Evolutionary conservation across 2,113 vertebrate genomes (phyloP), one percentile per base, ranked within the genome.

Genomic region (Etia nguti): DNA sequence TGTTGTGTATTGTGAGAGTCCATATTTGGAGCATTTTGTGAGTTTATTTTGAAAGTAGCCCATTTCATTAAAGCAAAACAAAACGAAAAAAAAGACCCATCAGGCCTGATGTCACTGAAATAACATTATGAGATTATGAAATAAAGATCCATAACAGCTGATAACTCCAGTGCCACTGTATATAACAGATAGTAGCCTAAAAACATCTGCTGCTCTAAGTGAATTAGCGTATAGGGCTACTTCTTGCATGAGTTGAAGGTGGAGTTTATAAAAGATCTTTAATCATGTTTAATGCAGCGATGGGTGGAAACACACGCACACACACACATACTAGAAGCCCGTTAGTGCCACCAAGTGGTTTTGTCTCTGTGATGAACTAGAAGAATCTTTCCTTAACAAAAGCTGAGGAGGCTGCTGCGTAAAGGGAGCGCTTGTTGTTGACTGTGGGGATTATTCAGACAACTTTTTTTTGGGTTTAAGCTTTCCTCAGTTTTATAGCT

Each of bases 281-380:
- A 20, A 20, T 88, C 79, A 86, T 82, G 70, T 88, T 85, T 87
- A 50, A 85, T 75, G 55, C 65, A 80, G 77, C 38, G 3, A 56
- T 54, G 54, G 87, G 88, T 85, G 88, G 85, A 86, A 80, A 55
- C 79, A 15, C 6, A 36, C 7, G 4, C 2, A 41, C 38, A 38
- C 4, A 29, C 59, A 62, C 56, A 59, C 29, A 62, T 4, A 36
- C 20, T 46, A 59, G 22, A 70, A 50, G 81, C 55, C 82, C 68
- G 8, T 34, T 10, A 81, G 88, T 85, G 89, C 90, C 94, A 82
- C 90, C 93, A 65, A 81, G 89, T 55, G 94, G 91, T 43, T 52
- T 10, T 31, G 8, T 24, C 15, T 46, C 5, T 11, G 12, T 20
- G 52, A 57, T 52, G 43, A 75, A 46, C 79, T 7, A 77, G 57